These are phyloP conservation scores for Entomobrya multifasciata DNA, from an alignment of 2,888 invertebrate species.

Conservation along the genomic window DNA sequence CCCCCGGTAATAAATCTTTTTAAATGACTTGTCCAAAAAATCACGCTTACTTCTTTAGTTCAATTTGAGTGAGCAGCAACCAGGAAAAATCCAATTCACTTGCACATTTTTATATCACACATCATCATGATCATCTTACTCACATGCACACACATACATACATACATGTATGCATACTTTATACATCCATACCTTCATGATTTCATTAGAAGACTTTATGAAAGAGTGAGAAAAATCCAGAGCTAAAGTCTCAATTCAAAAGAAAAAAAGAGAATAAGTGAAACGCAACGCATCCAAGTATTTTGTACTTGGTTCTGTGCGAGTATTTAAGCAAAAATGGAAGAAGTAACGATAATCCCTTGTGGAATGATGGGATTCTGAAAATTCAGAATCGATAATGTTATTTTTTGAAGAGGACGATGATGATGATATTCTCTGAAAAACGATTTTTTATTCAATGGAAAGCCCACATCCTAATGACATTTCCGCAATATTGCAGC, in stretches of 20 bases:
- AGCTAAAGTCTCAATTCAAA: not conserved
- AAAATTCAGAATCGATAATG: constrained; percentile 37
- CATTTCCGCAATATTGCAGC: not conserved
- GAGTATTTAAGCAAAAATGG: constrained; percentile 5
- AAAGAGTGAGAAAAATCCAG: not conserved
- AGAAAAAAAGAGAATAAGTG: not conserved
- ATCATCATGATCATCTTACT: not conserved
- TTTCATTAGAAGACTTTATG: constrained; percentile 27
- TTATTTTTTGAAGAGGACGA: not conserved
- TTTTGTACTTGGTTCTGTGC: not conserved
- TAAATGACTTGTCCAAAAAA: constrained; percentile 78
- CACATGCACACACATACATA: not conserved
- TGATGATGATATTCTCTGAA: too few relatives aligned
- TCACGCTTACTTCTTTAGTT: constrained; percentile 55
- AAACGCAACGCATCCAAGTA: not conserved
- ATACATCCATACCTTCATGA: constrained; percentile 42
- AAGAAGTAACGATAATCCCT: constrained; percentile 35
- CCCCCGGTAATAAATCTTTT: constrained; percentile 79
- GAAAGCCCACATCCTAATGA: not conserved
- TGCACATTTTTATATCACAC: constrained; percentile 31
- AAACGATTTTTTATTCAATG: not conserved
- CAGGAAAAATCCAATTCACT: constrained; percentile 13
- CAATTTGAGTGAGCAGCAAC: constrained; percentile 42
- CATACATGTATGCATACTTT: too few relatives aligned
- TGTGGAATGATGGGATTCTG: constrained; percentile 43